Evolutionary conservation across 2,888 invertebrate species (phyloP), one percentile per base, ranked within the genome.

Genomic region (Mythimna albipuncta): DNA sequence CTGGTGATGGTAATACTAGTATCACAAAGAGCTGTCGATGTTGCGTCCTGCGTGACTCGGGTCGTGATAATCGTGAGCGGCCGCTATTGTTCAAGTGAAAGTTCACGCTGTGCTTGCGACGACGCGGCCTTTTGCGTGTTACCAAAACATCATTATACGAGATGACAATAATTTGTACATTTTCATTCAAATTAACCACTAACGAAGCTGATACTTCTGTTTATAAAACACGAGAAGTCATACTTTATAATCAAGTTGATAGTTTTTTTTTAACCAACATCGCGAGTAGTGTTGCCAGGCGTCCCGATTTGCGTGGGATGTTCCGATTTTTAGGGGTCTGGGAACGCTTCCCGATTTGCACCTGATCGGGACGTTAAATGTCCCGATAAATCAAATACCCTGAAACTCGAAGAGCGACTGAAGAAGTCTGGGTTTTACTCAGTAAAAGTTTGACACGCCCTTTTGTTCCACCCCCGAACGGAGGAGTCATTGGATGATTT

Each of bases 61-160:
- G 88, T 92, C 91, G 91, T 92, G 92, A 85, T 80, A 82, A 84
- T 90, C 89, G 90, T 91, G 89, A 89, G 87, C 77, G 72, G 79
- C 79, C 85, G 77, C 93, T 87, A 94, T 95, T 95, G 94, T 95
- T 91, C 90, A 82, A 93, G 96, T 94, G 96, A 96, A 96, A 95
- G 96, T 94, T 87, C 85, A 88, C 88, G 88, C 91, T 92, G 92
- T 91, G 75, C 70, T 91, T 92, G 92, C 92, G 69, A 70, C 64
- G 38, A 52, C 71, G 63, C 73, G 91, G 88, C 87, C 87, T 89
- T 91, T 94, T 90, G 94, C 93, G 92, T 94, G 94, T 93, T 94
- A 92, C 93, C 91, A 92, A 91, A 93, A 91, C 77, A 85, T 80
- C 83, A 81, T 83, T 86, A 82, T 78, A 67, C 67, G 64, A 80